These are phyloP conservation scores for Dicerorhinus sumatrensis DNA, from an alignment of 2,113 vertebrate species.

Conservation along the genomic window DNA sequence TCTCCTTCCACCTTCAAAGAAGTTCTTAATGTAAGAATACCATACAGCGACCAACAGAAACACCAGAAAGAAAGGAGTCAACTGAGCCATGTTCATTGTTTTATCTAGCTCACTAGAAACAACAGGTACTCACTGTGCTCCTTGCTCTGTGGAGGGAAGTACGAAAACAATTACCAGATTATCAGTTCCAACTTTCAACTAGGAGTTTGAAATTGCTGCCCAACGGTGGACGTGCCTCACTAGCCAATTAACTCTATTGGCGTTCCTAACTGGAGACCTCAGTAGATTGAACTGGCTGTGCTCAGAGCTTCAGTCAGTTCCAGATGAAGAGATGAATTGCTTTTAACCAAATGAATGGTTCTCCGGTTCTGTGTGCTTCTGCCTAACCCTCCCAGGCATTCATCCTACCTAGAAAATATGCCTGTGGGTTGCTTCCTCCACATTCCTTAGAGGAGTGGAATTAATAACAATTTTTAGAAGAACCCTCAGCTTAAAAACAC, in stretches of 20 bases:
- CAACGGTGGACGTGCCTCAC: not conserved
- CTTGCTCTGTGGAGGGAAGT: not conserved
- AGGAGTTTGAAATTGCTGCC: not conserved
- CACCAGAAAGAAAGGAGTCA: not conserved
- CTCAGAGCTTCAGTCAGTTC: conserved; percentile 32
- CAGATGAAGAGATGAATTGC: conserved; percentile 50
- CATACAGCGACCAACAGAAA: not conserved
- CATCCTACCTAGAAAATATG: conserved; percentile 67
- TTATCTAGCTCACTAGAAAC: not conserved
- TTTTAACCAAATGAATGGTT: conserved; percentile 37
- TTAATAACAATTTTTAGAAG: conserved; percentile 80
- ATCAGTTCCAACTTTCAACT: not conserved
- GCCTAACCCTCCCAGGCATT: conserved; percentile 39
- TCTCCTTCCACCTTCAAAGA: not conserved
- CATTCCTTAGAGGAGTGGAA: conserved; percentile 64
- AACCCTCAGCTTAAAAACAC: conserved; percentile 52
- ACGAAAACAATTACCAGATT: not conserved
- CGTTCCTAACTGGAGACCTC: not conserved
- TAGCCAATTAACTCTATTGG: not conserved
- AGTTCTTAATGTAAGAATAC: not conserved
- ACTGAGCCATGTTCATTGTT: not conserved
- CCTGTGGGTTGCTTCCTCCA: conserved; percentile 68
- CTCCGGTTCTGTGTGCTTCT: conserved; percentile 43
- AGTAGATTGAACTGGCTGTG: not conserved
- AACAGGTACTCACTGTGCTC: not conserved